phyloP scores from a whole-genome alignment of 2,797 vertebrate genomes.

The Tokudaia tokunoshimensis region DNA sequence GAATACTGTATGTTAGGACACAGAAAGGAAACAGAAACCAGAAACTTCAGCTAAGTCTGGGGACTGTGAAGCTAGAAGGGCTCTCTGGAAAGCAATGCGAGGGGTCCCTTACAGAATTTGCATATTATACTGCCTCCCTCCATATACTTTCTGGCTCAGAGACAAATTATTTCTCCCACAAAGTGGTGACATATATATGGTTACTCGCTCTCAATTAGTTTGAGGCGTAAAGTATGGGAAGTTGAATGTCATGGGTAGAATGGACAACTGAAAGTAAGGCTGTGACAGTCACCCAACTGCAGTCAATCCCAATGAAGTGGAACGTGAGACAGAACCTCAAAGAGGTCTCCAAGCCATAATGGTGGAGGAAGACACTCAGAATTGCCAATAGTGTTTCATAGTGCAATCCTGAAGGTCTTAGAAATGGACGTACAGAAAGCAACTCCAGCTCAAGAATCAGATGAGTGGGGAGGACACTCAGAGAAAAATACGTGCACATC shows the following conservation, averaged over 20 bases:
- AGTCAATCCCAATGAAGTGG: not conserved
- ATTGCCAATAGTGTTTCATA: not conserved
- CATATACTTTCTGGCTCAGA: not conserved
- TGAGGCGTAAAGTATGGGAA: not conserved
- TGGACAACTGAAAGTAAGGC: not conserved
- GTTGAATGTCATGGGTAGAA: not conserved
- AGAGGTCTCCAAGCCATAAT: constrained; percentile 5
- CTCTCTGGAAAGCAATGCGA: not conserved
- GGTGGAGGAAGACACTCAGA: constrained; percentile 4
- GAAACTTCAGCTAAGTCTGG: not conserved
- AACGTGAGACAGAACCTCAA: not conserved
- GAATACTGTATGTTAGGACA: not conserved
- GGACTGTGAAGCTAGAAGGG: not conserved
- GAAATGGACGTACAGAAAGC: not conserved
- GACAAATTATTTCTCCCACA: not conserved
- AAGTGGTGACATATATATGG: not conserved
- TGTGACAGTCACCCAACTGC: not conserved
- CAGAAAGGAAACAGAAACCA: not conserved
- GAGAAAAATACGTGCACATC: not conserved
- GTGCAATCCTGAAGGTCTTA: not conserved
- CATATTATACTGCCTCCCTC: not conserved
- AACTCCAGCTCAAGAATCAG: constrained; percentile 43
- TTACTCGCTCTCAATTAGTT: not conserved
- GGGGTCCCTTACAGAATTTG: not conserved
- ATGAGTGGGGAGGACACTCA: not conserved